A percentile compares a stretch with the other conserved stretches of the same genome.
These are phyloP conservation scores for Seira ritae DNA, from an alignment of 2,888 invertebrate species.

Conservation along the genomic window DNA sequence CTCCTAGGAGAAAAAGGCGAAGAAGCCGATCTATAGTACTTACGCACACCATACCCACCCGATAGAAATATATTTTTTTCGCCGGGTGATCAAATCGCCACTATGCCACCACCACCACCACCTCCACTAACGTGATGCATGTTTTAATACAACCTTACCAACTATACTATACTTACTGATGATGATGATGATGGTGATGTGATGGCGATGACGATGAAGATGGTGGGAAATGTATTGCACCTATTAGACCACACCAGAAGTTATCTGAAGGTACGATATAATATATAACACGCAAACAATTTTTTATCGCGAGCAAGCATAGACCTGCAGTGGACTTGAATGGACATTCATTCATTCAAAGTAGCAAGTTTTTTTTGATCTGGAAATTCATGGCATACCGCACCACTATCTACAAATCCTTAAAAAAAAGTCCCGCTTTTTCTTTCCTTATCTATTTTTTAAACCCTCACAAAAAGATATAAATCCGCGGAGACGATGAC, in stretches of 20 bases:
- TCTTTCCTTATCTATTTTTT: slow-evolving; percentile 41
- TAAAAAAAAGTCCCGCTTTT: slow-evolving; percentile 41
- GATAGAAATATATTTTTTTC: too few species aligned
- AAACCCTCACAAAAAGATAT: slow-evolving; percentile 44
- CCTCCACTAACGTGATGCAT: too few species aligned
- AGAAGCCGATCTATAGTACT: too few species aligned
- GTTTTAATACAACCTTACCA: slow-evolving; percentile 44
- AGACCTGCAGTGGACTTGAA: slow-evolving; percentile 18
- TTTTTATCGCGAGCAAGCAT: slow-evolving; percentile 29
- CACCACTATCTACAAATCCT: slow-evolving; percentile 21
- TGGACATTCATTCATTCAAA: slow-evolving; percentile 56
- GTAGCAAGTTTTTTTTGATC: slow-evolving; percentile 48
- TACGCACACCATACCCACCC: too few species aligned
- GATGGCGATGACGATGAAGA: too few species aligned
- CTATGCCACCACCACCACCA: too few species aligned
- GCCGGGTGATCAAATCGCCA: too few species aligned
- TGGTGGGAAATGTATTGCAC: slow-evolving; percentile 41
- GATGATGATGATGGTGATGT: too few species aligned
- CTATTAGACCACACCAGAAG: neutral
- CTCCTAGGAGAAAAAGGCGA: too few species aligned
- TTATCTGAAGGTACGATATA: too few species aligned
- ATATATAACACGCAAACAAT: slow-evolving; percentile 56
- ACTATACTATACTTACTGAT: too few species aligned
- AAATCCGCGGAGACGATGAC: slow-evolving; percentile 45
- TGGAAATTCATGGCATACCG: slow-evolving; percentile 51